These are phyloP conservation scores for Cyanistes caeruleus DNA, from an alignment of 2,113 vertebrate species.

Conservation along the genomic window DNA sequence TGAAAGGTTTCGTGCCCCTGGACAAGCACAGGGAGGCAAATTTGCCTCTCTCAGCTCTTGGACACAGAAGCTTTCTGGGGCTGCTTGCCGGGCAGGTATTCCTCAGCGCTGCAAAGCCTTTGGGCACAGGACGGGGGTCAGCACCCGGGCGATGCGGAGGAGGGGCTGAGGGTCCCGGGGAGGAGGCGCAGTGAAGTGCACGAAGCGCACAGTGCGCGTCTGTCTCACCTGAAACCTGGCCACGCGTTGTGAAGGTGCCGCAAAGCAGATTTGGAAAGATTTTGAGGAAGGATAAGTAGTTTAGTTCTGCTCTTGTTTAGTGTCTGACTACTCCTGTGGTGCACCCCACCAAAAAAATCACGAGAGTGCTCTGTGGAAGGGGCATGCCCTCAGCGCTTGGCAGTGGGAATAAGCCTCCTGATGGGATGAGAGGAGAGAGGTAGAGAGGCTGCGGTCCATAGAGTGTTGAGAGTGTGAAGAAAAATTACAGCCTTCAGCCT, in stretches of 20 bases:
- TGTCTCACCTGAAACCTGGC: not conserved
- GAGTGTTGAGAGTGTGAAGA: fast-evolving
- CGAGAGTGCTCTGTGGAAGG: not conserved
- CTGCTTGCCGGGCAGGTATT: not conserved
- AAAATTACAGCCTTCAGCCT: not conserved
- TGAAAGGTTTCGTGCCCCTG: not conserved
- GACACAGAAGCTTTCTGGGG: too few species aligned
- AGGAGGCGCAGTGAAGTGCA: fast-evolving
- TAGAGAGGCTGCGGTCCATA: not conserved
- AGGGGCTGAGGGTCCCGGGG: fast-evolving
- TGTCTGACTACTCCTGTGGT: not conserved
- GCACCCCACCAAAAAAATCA: not conserved
- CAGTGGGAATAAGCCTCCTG: not conserved
- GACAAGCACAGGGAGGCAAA: not conserved
- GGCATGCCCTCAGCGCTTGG: fast-evolving
- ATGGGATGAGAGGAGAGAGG: not conserved
- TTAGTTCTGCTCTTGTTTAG: not conserved
- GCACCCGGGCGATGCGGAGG: fast-evolving
- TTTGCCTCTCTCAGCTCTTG: not conserved
- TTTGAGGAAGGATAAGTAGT: not conserved
- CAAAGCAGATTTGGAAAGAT: not conserved
- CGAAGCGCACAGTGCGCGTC: fast-evolving
- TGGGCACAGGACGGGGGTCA: fast-evolving
- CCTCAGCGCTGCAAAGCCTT: not conserved
- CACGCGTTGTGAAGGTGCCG: fast-evolving